Percentiles rank a stretch among this genome's conserved stretches.
These are phyloP conservation scores for Pterocles gutturalis DNA, from an alignment of 2,113 vertebrate species.

Conservation along the genomic window DNA sequence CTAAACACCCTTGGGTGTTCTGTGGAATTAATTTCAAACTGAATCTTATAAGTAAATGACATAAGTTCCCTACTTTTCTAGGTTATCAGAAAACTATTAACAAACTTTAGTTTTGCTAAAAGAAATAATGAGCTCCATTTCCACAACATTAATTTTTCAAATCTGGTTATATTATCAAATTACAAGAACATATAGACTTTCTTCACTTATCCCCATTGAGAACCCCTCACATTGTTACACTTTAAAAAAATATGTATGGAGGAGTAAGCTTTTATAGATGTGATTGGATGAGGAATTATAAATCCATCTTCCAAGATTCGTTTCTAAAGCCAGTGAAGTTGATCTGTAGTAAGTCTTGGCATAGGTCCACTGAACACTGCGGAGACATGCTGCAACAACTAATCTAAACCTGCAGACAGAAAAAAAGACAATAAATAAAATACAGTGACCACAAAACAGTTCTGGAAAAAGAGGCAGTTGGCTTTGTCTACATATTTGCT, in stretches of 20 bases:
- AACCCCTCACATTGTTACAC: background rate
- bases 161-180: background rate
- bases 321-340: background rate
- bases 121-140: conserved; percentile 31
- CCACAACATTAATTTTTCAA: conserved; percentile 47
- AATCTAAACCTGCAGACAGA: background rate
- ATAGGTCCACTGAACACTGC: background rate
- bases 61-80: conserved; percentile 31
- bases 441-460: background rate
- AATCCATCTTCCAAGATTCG: background rate
- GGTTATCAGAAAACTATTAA: conserved; percentile 51
- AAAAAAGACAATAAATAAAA: background rate
- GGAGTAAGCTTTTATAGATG: background rate
- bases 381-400: background rate
- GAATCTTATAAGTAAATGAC: conserved; percentile 63
- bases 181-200: background rate
- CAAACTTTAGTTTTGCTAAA: conserved; percentile 45
- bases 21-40: conserved; percentile 53
- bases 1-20: conserved; percentile 37
- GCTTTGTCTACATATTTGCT: background rate
- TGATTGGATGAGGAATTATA: background rate
- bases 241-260: background rate
- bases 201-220: background rate
- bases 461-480: background rate
- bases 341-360: background rate